Evolutionary conservation across 2,888 invertebrate genomes (phyloP).

Genomic region (Tenthredo scrophulariae): DNA sequence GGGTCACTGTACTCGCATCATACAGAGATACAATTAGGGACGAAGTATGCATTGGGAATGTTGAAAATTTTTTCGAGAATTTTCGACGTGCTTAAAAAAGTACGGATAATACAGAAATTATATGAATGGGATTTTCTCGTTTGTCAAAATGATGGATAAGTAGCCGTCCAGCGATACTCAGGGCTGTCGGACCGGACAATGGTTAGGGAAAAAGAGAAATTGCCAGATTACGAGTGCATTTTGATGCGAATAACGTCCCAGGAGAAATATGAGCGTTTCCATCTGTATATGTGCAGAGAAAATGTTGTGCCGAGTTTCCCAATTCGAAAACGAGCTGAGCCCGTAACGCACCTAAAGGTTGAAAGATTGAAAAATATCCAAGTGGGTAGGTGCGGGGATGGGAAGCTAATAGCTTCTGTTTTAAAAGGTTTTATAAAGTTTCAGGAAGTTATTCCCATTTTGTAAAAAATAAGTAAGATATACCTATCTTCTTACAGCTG

Average conservation of each 20-base stretch:
- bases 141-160: slow-evolving; percentile 38
- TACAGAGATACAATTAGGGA: not conserved
- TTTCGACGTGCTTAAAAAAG: too few species aligned
- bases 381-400: not conserved
- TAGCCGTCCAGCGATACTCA: slow-evolving; percentile 14
- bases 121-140: slow-evolving; percentile 11
- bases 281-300: not conserved
- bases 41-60: not conserved
- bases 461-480: not conserved
- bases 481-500: not conserved
- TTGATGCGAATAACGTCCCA: slow-evolving; percentile 2
- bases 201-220: slow-evolving; percentile 32
- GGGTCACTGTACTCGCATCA: too few species aligned
- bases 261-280: slow-evolving; percentile 11
- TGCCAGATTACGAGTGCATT: slow-evolving; percentile 32
- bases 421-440: slow-evolving; percentile 18
- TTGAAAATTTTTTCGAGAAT: not conserved
- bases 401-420: slow-evolving; percentile 36
- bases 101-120: not conserved
- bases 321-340: not conserved
- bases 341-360: not conserved
- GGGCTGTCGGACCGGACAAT: slow-evolving; percentile 20
- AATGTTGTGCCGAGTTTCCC: not conserved
- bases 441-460: slow-evolving; percentile 19
- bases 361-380: slow-evolving; percentile 16